These are phyloP conservation scores for Nixonia krombeini DNA, from an alignment of 1,140 invertebrate species.

Conservation along the genomic window DNA sequence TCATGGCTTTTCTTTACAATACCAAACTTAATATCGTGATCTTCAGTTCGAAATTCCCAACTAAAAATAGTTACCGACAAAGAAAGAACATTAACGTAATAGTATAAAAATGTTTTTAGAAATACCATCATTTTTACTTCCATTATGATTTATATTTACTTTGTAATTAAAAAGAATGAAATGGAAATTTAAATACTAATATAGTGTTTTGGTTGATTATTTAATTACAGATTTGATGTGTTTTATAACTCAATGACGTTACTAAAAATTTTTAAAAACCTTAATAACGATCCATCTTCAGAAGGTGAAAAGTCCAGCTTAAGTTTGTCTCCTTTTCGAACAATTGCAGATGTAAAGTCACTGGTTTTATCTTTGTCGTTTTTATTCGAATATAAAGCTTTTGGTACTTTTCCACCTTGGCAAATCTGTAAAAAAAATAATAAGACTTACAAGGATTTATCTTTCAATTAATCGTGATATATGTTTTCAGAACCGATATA, in stretches of 20 bases:
- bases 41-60: constrained; percentile 91
- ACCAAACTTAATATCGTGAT: constrained; percentile 91
- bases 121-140: too few species aligned
- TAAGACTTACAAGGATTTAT: too few species aligned
- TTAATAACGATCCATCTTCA: constrained; percentile 77
- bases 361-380: constrained; percentile 71
- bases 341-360: constrained; percentile 76
- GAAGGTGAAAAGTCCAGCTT: constrained; percentile 77
- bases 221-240: too few species aligned
- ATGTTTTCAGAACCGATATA: too few species aligned
- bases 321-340: constrained; percentile 84
- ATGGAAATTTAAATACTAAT: too few species aligned
- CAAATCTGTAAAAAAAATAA: constrained; percentile 75
- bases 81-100: too few species aligned
- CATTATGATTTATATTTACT: too few species aligned
- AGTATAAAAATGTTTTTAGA: too few species aligned
- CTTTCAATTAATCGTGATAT: too few species aligned
- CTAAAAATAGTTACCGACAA: constrained; percentile 74
- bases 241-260: too few species aligned
- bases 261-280: constrained; percentile 65
- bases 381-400: constrained; percentile 75
- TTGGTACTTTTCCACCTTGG: constrained; percentile 86
- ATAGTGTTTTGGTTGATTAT: too few species aligned
- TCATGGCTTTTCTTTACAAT: constrained; percentile 78
- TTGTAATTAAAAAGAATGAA: too few species aligned